Conservation (phyloP, 2,888 invertebrate genomes). For the Tanypteryx hageni region DNA sequence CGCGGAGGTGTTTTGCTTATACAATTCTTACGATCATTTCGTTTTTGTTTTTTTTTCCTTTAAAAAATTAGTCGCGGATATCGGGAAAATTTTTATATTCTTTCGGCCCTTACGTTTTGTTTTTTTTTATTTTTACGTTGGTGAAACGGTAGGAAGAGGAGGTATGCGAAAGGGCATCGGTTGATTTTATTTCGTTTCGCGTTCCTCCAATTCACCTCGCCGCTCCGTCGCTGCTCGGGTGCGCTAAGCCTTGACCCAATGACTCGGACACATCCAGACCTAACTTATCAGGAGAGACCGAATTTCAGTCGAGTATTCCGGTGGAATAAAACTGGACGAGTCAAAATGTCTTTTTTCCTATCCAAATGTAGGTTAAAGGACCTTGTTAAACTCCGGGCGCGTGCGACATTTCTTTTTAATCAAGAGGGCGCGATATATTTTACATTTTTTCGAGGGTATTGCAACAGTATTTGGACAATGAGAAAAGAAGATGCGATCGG, state of each 20-base stretch:
- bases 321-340: not conserved
- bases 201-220: not conserved
- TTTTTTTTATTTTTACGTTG: not conserved
- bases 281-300: not conserved
- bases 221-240: not conserved
- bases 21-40: not conserved
- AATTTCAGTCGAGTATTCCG: not conserved
- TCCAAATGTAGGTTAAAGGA: not conserved
- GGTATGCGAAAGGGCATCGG: not conserved
- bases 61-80: too few species aligned
- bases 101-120: not conserved
- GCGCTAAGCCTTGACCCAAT: slow-evolving; percentile 1
- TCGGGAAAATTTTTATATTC: not conserved
- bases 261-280: not conserved
- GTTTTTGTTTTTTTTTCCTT: not conserved
- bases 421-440: too few species aligned
- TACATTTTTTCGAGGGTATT: too few species aligned
- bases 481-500: too few species aligned
- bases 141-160: not conserved
- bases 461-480: too few species aligned
- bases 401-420: too few species aligned
- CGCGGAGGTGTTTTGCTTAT: not conserved
- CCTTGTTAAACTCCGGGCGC: too few species aligned
- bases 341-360: not conserved
- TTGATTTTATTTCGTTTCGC: not conserved